Base-by-base conservation (phyloP, 2,797 vertebrate species). In the Toxotes lorentzi region DNA sequence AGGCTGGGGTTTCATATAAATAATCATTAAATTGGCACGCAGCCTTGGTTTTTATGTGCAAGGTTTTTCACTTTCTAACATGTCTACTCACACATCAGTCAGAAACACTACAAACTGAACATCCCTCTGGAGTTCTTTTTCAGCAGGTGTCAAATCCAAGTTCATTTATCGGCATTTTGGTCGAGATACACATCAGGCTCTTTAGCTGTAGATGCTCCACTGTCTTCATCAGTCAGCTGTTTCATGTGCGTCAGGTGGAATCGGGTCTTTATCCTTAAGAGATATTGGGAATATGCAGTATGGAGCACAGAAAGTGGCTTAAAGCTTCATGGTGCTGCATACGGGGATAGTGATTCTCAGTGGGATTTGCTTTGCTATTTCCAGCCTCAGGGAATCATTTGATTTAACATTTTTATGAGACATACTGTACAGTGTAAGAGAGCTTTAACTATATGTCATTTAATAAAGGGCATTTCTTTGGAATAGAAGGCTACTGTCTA, bases 391-490 rank as follows among this genome's bases (percentile, higher is more conserved):
- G 35, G 27, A 66, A 8, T 54, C 21, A n/a, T 71, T 70, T 56
- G n/a, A 48, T 51, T n/a, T 23, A 60, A 13, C 12, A 14, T 53
- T 48, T 50, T 7, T 9, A 17, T 16, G 24, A 27, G n/a, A 34
- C 51, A 21, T 12, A 17, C 13, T 59, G 7, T 23, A 2, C 23
- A 7, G 13, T 11, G 38, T 60, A 51, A 69, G 34, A 34, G 48
- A 53, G 56, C 9, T 63, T 40, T 38, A 56, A 70, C n/a, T 24
- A 21, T 43, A 5, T 51, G 40, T 70, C 32, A 66, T 45, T 57
- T 56, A 41, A 53, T 54, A 30, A 72, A 32, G 5, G 23, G 3
- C 47, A 43, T 19, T 30, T 19, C 10, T 77, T 16, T 56, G 34
- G 41, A 13, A 63, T 16, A 48, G 4, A 38, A 1, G 16, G 5